Percentiles rank a stretch among this genome's conserved stretches.
These are phyloP conservation scores for Drosophila borealis DNA, from an alignment of 2,888 invertebrate species.

Conservation along the genomic window DNA sequence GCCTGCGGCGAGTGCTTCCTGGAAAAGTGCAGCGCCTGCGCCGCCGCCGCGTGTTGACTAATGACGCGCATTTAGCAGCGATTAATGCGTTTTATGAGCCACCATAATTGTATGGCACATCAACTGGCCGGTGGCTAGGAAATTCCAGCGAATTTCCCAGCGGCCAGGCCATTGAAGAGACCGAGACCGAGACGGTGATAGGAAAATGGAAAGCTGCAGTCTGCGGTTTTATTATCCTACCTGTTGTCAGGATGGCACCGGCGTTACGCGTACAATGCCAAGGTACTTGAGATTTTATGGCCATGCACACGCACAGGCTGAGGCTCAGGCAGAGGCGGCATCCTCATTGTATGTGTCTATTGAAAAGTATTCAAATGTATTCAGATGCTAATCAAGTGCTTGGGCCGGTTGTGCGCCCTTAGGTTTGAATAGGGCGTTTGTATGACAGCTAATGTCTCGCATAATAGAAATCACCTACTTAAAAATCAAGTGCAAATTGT, in stretches of 20 bases:
- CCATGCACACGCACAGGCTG: slow-evolving; percentile 23
- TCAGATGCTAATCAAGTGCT: slow-evolving; percentile 76
- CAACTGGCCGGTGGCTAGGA: slow-evolving; percentile 59
- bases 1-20: slow-evolving; percentile 66
- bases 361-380: slow-evolving; percentile 29
- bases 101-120: slow-evolving; percentile 80
- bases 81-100: slow-evolving; percentile 79
- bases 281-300: slow-evolving; percentile 76
- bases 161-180: slow-evolving; percentile 58
- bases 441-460: slow-evolving; percentile 80
- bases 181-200: slow-evolving; percentile 7
- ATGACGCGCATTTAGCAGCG: slow-evolving; percentile 80
- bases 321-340: neutral
- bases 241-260: slow-evolving; percentile 63
- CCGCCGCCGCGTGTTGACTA: slow-evolving; percentile 72
- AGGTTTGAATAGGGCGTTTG: slow-evolving; percentile 79
- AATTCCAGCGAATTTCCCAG: slow-evolving; percentile 75
- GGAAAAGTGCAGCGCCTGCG: slow-evolving; percentile 65
- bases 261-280: slow-evolving; percentile 65
- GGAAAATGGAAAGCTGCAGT: slow-evolving; percentile 45
- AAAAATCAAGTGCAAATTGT: slow-evolving; percentile 79
- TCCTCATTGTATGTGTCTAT: neutral
- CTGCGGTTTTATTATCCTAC: slow-evolving; percentile 72
- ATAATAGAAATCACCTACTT: slow-evolving; percentile 81
- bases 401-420: slow-evolving; percentile 53